phyloP scores from a whole-genome alignment of 2,797 vertebrate genomes.

The Forpus xanthops region DNA sequence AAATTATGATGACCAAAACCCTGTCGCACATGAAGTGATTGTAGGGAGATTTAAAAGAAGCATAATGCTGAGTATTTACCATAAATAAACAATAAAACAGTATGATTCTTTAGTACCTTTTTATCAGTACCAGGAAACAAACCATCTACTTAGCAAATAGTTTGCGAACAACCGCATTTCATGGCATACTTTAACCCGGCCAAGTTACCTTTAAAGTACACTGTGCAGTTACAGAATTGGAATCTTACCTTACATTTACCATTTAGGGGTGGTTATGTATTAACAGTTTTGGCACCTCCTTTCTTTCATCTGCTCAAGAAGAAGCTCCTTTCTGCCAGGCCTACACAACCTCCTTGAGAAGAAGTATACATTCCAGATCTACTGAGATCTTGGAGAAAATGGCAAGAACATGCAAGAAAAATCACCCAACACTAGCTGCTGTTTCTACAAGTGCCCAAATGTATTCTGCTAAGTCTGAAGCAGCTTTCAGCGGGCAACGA shows the following conservation, averaged over 20 bases:
- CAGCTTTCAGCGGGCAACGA: neutral
- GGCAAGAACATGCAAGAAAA: neutral
- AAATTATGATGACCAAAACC: neutral
- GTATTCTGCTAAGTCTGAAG: neutral
- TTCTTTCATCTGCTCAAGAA: neutral
- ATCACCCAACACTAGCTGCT: neutral
- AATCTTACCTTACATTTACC: neutral
- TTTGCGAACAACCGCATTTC: neutral
- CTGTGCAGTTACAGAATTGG: neutral
- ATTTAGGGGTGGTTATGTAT: neutral
- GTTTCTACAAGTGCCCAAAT: neutral
- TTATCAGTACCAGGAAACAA: neutral
- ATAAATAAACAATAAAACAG: neutral
- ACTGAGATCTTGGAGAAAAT: neutral
- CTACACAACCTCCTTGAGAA: neutral
- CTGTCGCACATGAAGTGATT: fast-evolving
- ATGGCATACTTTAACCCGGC: fast-evolving
- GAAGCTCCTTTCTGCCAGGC: neutral
- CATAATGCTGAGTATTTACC: neutral
- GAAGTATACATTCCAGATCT: neutral
- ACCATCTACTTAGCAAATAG: neutral
- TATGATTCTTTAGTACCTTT: neutral
- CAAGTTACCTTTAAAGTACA: neutral
- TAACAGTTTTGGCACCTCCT: neutral
- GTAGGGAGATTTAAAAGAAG: neutral